These are phyloP conservation scores for Porites lobata DNA, from an alignment of 92 coral and sea anemone genomes.

Conservation along the genomic window DNA sequence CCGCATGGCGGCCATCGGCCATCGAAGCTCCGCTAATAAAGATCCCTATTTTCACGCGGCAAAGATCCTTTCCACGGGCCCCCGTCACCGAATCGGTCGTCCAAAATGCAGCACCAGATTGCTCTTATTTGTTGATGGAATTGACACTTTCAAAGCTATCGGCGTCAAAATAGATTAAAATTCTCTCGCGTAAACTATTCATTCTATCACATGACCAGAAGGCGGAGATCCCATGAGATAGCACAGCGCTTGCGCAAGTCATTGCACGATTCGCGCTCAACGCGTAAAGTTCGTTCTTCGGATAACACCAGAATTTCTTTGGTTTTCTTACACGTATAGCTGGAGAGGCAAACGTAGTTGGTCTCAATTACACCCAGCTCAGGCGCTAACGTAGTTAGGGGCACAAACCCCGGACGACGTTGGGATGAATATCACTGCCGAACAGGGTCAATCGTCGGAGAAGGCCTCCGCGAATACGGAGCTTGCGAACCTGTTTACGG, in stretches of 20 bases:
- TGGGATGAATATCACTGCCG: not conserved
- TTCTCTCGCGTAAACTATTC: not conserved
- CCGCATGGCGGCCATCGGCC: too few species aligned
- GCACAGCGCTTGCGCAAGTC: too few species aligned
- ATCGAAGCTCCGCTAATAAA: too few species aligned
- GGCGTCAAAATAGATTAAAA: conserved; percentile 24
- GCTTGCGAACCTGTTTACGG: not conserved
- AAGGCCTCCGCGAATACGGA: not conserved
- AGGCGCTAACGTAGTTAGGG: conserved; percentile 17
- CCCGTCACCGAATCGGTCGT: not conserved
- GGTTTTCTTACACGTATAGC: too few species aligned
- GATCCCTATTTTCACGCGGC: too few species aligned
- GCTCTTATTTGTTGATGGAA: conserved; percentile 6
- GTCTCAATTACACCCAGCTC: not conserved
- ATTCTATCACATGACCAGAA: not conserved
- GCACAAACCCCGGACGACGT: not conserved
- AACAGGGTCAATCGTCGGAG: not conserved
- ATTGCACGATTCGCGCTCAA: too few species aligned
- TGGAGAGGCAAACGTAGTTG: too few species aligned
- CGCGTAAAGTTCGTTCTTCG: too few species aligned
- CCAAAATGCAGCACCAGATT: not conserved
- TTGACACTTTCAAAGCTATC: conserved; percentile 39
- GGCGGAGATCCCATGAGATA: too few species aligned
- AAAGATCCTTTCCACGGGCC: not conserved
- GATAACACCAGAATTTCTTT: too few species aligned